Evolutionary conservation across 2,888 invertebrate species (phyloP).

Genomic region (Calameuta idolon): DNA sequence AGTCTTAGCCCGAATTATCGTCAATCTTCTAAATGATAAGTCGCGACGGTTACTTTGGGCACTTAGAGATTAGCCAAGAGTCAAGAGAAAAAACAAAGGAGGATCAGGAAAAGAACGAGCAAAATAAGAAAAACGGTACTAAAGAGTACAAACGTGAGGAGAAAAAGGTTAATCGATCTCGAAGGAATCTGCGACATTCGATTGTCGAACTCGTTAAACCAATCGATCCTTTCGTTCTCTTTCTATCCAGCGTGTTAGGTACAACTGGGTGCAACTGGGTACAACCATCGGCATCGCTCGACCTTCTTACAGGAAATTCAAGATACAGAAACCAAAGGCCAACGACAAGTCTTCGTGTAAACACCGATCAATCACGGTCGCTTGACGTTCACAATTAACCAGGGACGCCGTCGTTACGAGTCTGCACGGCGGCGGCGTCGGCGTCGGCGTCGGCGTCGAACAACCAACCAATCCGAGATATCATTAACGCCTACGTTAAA

Average conservation of each 20-base stretch:
- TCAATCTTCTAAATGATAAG: neutral
- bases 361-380: neutral
- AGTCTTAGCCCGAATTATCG: neutral
- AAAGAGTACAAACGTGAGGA: neutral
- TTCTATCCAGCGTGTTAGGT: neutral
- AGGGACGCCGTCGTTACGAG: neutral
- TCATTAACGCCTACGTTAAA: neutral
- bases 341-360: neutral
- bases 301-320: neutral
- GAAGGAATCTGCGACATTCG: no score
- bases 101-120: neutral
- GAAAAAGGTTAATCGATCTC: no score
- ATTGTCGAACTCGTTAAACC: neutral
- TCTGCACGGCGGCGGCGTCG: no score
- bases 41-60: neutral
- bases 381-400: neutral
- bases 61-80: neutral
- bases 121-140: neutral
- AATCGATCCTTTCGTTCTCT: neutral
- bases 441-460: no score
- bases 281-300: neutral
- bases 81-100: neutral
- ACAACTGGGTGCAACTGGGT: neutral
- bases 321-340: neutral
- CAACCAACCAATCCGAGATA: neutral